Evolutionary conservation across 2,113 vertebrate species (phyloP), one percentile per base, ranked within the genome.

Genomic region (Gobio gobio): DNA sequence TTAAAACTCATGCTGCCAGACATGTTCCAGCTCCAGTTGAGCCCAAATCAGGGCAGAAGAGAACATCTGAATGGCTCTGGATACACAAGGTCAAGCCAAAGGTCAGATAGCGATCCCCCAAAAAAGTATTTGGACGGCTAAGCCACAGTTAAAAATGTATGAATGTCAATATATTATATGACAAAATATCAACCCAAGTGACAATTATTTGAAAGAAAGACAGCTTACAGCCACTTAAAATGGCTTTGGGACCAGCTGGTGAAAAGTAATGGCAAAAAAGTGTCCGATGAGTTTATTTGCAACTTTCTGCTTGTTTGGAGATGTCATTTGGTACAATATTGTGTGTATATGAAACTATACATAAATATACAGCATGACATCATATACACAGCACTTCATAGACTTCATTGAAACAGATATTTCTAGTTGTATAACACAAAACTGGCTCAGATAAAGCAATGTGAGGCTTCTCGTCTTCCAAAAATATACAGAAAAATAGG

Each of bases 1-100:
- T 93, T 93, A 93, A 51, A 70, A 43, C 64, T 78, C 64, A 56
- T 18, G 9, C 68, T 76, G 80, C 66, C 58, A 79, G 51, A 12
- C 70, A 43, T 56, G 20, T 63, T 59, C 12, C 26, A 85, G 13
- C 14, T 76, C 76, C 76, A 63, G 77, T 63, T 68, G 59, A 78
- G 5, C 36, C 63, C n/a, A 82, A 87, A 87, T 87, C 80, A 85
- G 49, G 75, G 49, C 36, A 68, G 47, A 7, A 13, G 36, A 33
- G 56, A 83, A 72, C 75, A 76, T 40, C 73, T 78, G 80, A 86
- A 45, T 12, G 10, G 22, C 54, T 79, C 64, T n/a, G 75, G 78
- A 83, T 79, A 64, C n/a, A 83, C 43, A 63, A 68, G 33, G 70
- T 72, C 66, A 36, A 61, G 29, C 84, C 84, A 89, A 89, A 91